Percentiles rank a stretch among this genome's conserved stretches.
Conservation (phyloP, 1,140 invertebrate genomes). For the Riptortus pedestris region DNA sequence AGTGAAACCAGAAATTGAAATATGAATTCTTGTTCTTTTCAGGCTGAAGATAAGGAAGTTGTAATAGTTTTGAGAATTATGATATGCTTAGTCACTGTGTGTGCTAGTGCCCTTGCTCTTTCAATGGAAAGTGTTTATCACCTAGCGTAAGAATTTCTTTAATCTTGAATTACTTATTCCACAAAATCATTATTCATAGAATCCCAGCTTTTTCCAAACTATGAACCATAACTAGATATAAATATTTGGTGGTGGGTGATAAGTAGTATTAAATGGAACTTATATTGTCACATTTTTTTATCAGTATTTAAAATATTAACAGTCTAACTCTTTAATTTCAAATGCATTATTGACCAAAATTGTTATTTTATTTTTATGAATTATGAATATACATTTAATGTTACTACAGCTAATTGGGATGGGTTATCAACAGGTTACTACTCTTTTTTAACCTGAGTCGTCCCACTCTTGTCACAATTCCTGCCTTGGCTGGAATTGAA, state of each 20-base stretch:
- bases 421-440: too few relatives aligned
- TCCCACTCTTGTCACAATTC: too few relatives aligned
- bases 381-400: too few relatives aligned
- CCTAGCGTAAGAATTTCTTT: constrained; percentile 50
- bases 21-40: constrained; percentile 27
- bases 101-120: constrained; percentile 61
- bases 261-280: background rate
- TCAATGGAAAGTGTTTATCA: constrained; percentile 66
- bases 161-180: background rate
- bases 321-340: background rate
- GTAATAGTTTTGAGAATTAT: constrained; percentile 61
- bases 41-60: constrained; percentile 64
- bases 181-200: background rate
- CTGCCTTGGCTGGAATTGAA: too few relatives aligned
- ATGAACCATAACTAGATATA: background rate
- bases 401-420: too few relatives aligned
- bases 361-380: too few relatives aligned
- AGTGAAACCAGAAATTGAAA: background rate
- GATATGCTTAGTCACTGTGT: constrained; percentile 54
- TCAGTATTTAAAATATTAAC: background rate
- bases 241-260: background rate
- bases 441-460: too few relatives aligned
- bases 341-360: too few relatives aligned
- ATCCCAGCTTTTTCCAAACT: background rate
- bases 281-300: background rate